A percentile compares a stretch with the other conserved stretches of the same genome.
These are phyloP conservation scores for Hypanus sabinus DNA, from an alignment of 2,113 vertebrate genomes.

Conservation along the genomic window DNA sequence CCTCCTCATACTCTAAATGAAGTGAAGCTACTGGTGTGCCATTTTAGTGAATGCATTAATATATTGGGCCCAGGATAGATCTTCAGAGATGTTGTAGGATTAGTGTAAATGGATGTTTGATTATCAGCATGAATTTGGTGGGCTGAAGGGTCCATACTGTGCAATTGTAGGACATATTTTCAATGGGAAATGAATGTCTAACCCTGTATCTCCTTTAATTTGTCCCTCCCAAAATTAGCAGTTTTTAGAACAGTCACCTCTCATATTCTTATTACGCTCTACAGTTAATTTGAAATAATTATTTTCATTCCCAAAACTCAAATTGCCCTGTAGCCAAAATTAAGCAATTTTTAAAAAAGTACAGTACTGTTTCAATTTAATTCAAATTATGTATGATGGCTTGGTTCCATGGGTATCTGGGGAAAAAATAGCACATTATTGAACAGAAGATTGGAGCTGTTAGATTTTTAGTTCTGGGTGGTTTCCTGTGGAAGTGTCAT, in stretches of 20 bases:
- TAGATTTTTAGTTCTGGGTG: background rate
- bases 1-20: too few relatives aligned
- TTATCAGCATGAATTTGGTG: too few relatives aligned
- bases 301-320: background rate
- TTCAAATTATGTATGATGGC: background rate
- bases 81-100: too few relatives aligned
- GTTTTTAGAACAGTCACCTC: background rate
- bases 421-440: background rate
- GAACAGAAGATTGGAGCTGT: background rate
- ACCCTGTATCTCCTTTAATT: background rate
- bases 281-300: background rate
- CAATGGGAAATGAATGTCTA: too few relatives aligned
- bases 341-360: background rate
- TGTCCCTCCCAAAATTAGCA: background rate
- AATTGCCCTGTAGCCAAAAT: background rate
- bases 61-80: too few relatives aligned
- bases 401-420: background rate
- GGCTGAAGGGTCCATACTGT: too few relatives aligned
- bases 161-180: too few relatives aligned
- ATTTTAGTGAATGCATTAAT: too few relatives aligned
- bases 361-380: background rate
- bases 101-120: too few relatives aligned
- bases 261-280: background rate
- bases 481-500: background rate
- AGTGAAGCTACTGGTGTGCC: too few relatives aligned